A percentile compares a stretch with the other conserved stretches of the same genome.
Evolutionary conservation across 2,888 invertebrate genomes (phyloP).

Genomic region (Oxytorus armatus): DNA sequence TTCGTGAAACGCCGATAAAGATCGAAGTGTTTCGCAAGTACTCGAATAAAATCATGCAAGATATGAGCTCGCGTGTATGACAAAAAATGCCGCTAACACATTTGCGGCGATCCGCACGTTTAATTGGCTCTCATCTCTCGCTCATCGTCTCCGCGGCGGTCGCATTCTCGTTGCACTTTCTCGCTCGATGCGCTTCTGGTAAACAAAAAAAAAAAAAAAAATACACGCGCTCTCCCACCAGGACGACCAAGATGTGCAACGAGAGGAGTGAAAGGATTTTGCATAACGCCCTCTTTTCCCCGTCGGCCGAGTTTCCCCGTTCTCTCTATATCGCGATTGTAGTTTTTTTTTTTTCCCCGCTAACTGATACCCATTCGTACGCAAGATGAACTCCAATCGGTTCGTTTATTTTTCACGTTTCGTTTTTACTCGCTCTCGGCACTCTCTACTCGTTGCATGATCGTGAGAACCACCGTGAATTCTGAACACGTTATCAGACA

Average conservation of each 20-base stretch:
- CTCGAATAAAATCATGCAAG: conserved; percentile 7
- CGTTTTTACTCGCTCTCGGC: neutral
- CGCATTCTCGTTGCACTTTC: conserved; percentile 69
- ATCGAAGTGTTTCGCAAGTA: conserved; percentile 7
- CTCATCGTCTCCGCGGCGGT: conserved; percentile 50
- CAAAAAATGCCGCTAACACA: conserved; percentile 11
- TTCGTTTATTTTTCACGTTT: neutral
- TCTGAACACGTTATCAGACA: no score
- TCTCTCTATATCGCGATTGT: conserved; percentile 31
- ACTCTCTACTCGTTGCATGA: conserved; percentile 19
- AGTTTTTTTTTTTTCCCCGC: conserved; percentile 36
- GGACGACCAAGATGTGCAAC: conserved; percentile 55
- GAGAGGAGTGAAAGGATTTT: conserved; percentile 69
- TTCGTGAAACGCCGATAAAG: neutral
- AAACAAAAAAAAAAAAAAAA: conserved; percentile 31
- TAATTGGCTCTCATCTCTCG: conserved; percentile 54
- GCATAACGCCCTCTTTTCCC: conserved; percentile 61
- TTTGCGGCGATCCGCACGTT: conserved; percentile 48
- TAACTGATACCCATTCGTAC: conserved; percentile 22
- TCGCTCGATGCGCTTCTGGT: conserved; percentile 62
- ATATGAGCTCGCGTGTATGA: conserved; percentile 26
- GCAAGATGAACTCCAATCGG: conserved; percentile 27
- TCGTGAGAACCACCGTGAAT: no score
- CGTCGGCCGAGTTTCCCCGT: conserved; percentile 53
- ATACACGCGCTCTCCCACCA: conserved; percentile 15